Evolutionary conservation across 2,888 invertebrate genomes (phyloP).

Genomic region (Oscheius sp.): DNA sequence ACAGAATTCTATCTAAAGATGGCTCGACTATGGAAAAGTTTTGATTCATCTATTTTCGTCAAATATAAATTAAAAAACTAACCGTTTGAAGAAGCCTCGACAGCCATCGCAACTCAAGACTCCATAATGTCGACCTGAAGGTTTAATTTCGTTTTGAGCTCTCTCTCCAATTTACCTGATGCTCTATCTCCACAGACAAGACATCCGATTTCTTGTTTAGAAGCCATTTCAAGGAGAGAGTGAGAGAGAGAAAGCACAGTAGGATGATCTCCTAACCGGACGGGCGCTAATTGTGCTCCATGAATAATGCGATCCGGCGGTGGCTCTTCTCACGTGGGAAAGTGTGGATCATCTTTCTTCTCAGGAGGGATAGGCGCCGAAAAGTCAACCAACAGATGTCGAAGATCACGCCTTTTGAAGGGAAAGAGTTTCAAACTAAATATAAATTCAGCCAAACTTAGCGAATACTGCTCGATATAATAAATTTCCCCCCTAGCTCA

Average conservation of each 20-base stretch:
- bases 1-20: no score
- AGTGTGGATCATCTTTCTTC: conserved; percentile 24
- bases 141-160: no score
- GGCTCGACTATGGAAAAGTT: no score
- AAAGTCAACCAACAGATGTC: no score
- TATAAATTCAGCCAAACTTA: background rate
- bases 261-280: conserved; percentile 17
- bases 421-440: no score
- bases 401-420: no score
- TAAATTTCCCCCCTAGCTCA: background rate
- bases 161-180: background rate
- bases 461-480: background rate
- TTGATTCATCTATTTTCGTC: background rate
- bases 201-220: background rate
- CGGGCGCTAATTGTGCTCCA: conserved; percentile 29
- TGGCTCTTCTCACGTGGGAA: conserved; percentile 32
- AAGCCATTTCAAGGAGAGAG: no score
- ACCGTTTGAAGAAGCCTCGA: conserved; percentile 91
- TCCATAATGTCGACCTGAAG: conserved; percentile 69
- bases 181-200: background rate
- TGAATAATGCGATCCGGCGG: conserved; percentile 26
- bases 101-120: conserved; percentile 75
- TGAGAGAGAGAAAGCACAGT: no score
- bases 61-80: background rate
- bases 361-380: background rate